These are phyloP conservation scores for Champsocephalus esox DNA, from an alignment of 2,797 vertebrate genomes.

Conservation along the genomic window DNA sequence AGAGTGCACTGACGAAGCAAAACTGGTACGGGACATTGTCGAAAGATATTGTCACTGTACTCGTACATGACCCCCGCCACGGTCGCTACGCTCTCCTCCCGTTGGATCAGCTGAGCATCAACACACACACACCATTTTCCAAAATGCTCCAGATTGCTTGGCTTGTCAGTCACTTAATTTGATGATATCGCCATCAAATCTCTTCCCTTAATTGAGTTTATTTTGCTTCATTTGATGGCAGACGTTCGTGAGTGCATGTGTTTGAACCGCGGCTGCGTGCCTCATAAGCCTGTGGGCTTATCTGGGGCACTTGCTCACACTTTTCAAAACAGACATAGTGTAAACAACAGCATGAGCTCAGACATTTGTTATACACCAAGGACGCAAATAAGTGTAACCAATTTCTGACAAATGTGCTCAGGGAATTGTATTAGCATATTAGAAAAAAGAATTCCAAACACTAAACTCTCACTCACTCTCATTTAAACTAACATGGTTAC, in stretches of 20 bases:
- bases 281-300: constrained; percentile 49
- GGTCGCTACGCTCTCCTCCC: constrained; percentile 34
- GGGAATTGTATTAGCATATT: constrained; percentile 58
- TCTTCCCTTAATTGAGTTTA: constrained; percentile 72
- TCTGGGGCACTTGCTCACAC: constrained; percentile 54
- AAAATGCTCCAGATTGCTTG: constrained; percentile 72
- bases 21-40: constrained; percentile 75
- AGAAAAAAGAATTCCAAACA: constrained; percentile 13
- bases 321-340: constrained; percentile 53
- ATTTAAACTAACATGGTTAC: constrained; percentile 43
- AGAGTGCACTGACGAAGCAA: constrained; percentile 81
- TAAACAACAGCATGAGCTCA: constrained; percentile 61
- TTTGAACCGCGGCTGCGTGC: constrained; percentile 41
- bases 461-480: constrained; percentile 42
- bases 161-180: constrained; percentile 78
- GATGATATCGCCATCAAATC: constrained; percentile 70
- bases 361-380: constrained; percentile 53
- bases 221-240: constrained; percentile 63
- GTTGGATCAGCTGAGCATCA: constrained; percentile 56
- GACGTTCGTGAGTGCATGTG: constrained; percentile 65
- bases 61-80: constrained; percentile 69
- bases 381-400: constrained; percentile 53
- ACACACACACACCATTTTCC: constrained; percentile 61
- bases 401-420: constrained; percentile 52
- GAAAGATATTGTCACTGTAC: constrained; percentile 78